Evolutionary conservation across 2,888 invertebrate species (phyloP).

Genomic region (Eupithecia centaureata): DNA sequence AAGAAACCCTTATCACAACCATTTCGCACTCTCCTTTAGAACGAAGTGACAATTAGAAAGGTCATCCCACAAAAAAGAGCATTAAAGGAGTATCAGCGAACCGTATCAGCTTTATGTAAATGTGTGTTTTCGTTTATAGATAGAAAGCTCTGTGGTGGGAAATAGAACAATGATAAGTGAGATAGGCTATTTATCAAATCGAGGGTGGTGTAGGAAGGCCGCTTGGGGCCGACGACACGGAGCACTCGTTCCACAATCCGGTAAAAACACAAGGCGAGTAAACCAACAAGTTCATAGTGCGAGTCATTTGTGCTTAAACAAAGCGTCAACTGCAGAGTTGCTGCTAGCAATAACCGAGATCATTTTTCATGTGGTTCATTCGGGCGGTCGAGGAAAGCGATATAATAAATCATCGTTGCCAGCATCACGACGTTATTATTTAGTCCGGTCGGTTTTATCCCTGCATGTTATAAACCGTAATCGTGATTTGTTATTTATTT

Average conservation of each 20-base stretch:
- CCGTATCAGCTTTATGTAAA: slow-evolving; percentile 46
- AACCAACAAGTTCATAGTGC: slow-evolving; percentile 78
- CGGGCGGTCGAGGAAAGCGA: slow-evolving; percentile 80
- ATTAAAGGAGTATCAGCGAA: slow-evolving; percentile 36
- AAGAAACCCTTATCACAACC: slow-evolving; percentile 82
- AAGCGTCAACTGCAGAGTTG: slow-evolving; percentile 82
- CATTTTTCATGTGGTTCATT: slow-evolving; percentile 84
- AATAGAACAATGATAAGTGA: slow-evolving; percentile 51
- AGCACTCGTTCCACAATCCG: slow-evolving; percentile 50
- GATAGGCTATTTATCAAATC: slow-evolving; percentile 68
- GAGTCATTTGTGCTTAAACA: slow-evolving; percentile 83
- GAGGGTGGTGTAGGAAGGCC: slow-evolving; percentile 46
- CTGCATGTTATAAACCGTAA: slow-evolving; percentile 70
- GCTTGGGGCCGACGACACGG: slow-evolving; percentile 42
- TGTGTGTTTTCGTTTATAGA: slow-evolving; percentile 38
- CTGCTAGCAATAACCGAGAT: slow-evolving; percentile 80
- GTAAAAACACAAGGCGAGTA: slow-evolving; percentile 71
- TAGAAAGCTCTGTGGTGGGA: slow-evolving; percentile 34
- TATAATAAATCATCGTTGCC: slow-evolving; percentile 83
- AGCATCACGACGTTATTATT: slow-evolving; percentile 81
- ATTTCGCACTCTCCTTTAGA: slow-evolving; percentile 72
- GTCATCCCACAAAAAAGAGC: slow-evolving; percentile 55
- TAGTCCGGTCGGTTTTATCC: slow-evolving; percentile 76
- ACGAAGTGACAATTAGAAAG: slow-evolving; percentile 72
- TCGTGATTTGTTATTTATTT: slow-evolving; percentile 38